Percentiles rank a stretch among this genome's conserved stretches.
phyloP scores from a whole-genome alignment of 2,888 invertebrate species.

The Phragmatobia fuliginosa region DNA sequence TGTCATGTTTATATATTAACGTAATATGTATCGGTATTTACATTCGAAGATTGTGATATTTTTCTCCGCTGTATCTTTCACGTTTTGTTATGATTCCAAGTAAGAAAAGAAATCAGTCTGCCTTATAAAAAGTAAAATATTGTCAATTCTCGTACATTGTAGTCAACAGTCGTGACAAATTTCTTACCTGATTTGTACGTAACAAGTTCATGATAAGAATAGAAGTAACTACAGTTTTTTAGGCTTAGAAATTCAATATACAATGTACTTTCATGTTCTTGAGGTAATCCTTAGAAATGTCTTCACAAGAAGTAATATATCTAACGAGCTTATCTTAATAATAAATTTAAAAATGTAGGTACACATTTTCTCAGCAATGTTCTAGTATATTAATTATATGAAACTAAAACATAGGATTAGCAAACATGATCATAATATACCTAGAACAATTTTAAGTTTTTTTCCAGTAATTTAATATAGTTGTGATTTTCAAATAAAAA shows the following conservation, averaged over 20 bases:
- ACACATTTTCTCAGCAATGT: neutral
- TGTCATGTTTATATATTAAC: conserved; percentile 23
- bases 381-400: neutral
- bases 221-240: neutral
- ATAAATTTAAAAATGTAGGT: neutral
- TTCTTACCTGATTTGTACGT: neutral
- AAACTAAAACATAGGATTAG: neutral
- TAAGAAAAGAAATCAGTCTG: conserved; percentile 16
- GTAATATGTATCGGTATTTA: conserved; percentile 26
- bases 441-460: no score
- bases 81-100: conserved; percentile 25
- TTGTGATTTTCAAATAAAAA: neutral
- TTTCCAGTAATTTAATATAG: no score
- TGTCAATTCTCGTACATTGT: conserved; percentile 23
- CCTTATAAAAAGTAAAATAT: conserved; percentile 25
- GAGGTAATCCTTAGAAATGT: neutral
- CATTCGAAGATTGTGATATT: conserved; percentile 14
- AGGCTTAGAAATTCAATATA: neutral
- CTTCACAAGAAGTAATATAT: neutral
- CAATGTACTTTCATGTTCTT: neutral
- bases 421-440: neutral
- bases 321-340: neutral
- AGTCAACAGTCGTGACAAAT: neutral
- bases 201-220: neutral
- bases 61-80: conserved; percentile 16